These are phyloP conservation scores for Isichthys henryi DNA, from an alignment of 2,113 vertebrate species.

Conservation along the genomic window DNA sequence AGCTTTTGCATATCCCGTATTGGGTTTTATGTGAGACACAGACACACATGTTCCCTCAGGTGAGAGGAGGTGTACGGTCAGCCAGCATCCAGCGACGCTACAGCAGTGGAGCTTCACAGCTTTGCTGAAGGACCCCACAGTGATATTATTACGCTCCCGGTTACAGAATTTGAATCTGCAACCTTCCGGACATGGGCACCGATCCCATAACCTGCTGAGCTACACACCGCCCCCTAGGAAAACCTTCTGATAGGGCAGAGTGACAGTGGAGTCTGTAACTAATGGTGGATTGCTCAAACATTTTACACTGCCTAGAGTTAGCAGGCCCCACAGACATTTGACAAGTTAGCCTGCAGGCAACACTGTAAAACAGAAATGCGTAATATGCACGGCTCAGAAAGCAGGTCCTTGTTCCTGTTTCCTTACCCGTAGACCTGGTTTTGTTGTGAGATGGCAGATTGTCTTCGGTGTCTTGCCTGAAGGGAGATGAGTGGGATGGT, in stretches of 20 bases:
- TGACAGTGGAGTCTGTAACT: neutral
- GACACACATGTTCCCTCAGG: neutral
- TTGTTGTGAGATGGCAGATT: neutral
- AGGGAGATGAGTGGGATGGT: neutral
- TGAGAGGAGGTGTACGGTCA: neutral
- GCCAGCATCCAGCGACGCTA: neutral
- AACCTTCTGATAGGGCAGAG: neutral
- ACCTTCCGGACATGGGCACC: neutral
- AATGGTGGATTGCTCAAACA: neutral
- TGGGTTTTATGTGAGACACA: neutral
- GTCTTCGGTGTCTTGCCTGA: neutral
- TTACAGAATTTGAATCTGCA: neutral
- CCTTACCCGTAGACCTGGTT: neutral
- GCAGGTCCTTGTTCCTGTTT: neutral
- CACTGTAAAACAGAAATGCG: neutral
- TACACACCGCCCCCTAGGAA: neutral
- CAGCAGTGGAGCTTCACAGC: neutral
- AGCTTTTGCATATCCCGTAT: neutral
- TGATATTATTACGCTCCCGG: neutral
- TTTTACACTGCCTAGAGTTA: neutral
- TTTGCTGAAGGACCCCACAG: neutral
- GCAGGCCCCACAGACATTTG: neutral
- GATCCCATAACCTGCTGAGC: neutral
- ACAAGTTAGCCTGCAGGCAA: neutral
- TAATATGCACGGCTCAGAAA: neutral